Conservation (phyloP, 1,140 invertebrate genomes). For the Drosophila pandora region DNA sequence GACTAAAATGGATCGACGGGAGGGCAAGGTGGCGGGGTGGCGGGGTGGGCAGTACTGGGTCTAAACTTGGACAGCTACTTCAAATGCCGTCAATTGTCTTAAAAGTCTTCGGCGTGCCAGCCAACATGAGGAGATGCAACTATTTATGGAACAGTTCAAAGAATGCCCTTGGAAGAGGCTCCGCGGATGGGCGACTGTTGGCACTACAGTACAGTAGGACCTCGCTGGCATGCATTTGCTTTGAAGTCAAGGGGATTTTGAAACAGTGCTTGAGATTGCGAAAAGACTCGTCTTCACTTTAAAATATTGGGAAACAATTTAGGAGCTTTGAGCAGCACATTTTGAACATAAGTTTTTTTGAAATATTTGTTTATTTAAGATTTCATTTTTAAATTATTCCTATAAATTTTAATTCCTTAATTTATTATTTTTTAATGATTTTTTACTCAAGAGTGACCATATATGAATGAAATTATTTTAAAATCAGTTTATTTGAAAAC, state of each 20-base stretch:
- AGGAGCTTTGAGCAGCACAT: too few relatives aligned
- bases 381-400: too few relatives aligned
- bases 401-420: too few relatives aligned
- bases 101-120: conserved; percentile 46
- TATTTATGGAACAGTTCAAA: conserved; percentile 72
- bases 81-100: conserved; percentile 75
- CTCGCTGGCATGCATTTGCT: not conserved
- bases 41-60: not conserved
- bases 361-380: too few relatives aligned
- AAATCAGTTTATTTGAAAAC: too few relatives aligned
- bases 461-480: too few relatives aligned
- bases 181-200: conserved; percentile 9
- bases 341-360: too few relatives aligned
- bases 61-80: conserved; percentile 53
- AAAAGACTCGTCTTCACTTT: too few relatives aligned
- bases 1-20: conserved; percentile 9
- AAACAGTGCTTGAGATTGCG: too few relatives aligned
- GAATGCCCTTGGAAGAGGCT: conserved; percentile 28
- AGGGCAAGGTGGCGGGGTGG: not conserved
- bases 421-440: too few relatives aligned
- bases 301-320: too few relatives aligned
- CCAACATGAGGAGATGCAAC: conserved; percentile 24
- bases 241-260: not conserved
- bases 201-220: conserved; percentile 9
- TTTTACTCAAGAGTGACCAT: too few relatives aligned